Evolutionary conservation across 23 tunicate genomes (phyloP).

Genomic region (Diplosoma virens): DNA sequence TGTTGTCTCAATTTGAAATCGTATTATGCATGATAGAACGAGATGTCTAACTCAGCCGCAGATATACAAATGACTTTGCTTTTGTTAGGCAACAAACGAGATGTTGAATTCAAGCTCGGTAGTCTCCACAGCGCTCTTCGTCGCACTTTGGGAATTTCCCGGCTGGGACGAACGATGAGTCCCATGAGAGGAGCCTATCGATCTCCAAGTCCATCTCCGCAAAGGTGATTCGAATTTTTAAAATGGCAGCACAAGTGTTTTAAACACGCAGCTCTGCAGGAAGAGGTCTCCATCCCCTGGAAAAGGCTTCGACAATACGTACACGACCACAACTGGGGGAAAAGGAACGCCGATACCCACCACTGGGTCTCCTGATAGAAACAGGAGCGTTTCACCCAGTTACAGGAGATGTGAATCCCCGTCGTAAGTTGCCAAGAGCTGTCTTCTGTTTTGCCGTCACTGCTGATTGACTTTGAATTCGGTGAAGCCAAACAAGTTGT

Average conservation of each 20-base stretch:
- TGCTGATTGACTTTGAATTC: too few species aligned
- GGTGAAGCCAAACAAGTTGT: too few species aligned
- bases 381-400: conserved; percentile 86
- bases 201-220: conserved; percentile 91
- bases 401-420: conserved; percentile 68
- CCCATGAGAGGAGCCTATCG: conserved; percentile 92
- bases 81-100: conserved; percentile 76
- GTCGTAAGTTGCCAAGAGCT: conserved; percentile 36
- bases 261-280: not conserved
- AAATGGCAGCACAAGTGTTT: not conserved
- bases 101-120: conserved; percentile 96
- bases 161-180: conserved; percentile 94
- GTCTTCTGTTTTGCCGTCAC: not conserved
- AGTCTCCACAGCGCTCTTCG: conserved; percentile 96
- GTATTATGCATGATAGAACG: too few species aligned
- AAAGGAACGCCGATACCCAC: conserved; percentile 91
- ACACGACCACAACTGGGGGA: conserved; percentile 92
- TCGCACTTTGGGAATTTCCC: conserved; percentile 93
- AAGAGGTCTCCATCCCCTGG: conserved; percentile 89
- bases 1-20: too few species aligned
- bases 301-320: conserved; percentile 90
- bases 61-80: too few species aligned
- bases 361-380: conserved; percentile 95
- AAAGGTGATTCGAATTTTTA: conserved; percentile 31
- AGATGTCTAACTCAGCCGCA: too few species aligned